phyloP scores from a whole-genome alignment of 2,113 vertebrate genomes.

The Anguilla japonica region DNA sequence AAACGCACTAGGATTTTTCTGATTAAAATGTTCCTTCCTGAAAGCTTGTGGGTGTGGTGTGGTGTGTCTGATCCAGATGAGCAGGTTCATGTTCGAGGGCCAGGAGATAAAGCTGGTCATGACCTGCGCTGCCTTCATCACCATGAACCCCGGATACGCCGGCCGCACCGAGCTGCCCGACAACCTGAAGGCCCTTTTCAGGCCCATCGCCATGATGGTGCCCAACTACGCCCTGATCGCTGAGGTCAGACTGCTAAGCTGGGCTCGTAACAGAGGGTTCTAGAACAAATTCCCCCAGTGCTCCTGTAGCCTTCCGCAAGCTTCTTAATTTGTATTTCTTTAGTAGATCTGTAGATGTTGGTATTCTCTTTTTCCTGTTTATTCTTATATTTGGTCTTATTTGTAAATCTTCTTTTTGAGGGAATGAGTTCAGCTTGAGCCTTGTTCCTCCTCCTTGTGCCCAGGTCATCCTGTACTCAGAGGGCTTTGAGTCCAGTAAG shows the following conservation, averaged over 20 bases:
- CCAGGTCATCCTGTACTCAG: slow-evolving; percentile 82
- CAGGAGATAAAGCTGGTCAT: slow-evolving; percentile 82
- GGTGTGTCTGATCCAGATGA: slow-evolving; percentile 60
- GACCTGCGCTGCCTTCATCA: slow-evolving; percentile 87
- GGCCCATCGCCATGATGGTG: slow-evolving; percentile 89
- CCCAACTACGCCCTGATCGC: slow-evolving; percentile 86
- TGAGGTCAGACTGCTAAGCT: slow-evolving; percentile 67
- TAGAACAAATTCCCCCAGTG: not conserved
- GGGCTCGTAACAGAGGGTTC: not conserved
- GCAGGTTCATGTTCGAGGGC: slow-evolving; percentile 84
- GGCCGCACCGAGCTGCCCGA: slow-evolving; percentile 84
- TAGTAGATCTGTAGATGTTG: too few species aligned
- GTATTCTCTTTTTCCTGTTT: too few species aligned
- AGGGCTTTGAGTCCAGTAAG: slow-evolving; percentile 86
- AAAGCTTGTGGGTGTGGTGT: slow-evolving; percentile 20
- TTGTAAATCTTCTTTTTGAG: too few species aligned
- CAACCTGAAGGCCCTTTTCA: slow-evolving; percentile 84
- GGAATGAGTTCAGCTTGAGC: not conserved
- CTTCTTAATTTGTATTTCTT: too few species aligned
- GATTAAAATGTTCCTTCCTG: not conserved
- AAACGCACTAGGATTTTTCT: not conserved
- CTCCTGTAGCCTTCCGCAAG: not conserved
- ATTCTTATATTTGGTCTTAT: too few species aligned
- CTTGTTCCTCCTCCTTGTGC: not conserved
- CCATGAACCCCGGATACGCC: slow-evolving; percentile 88